These are phyloP conservation scores for Aporrectodea caliginosa DNA, from an alignment of 1,140 invertebrate species.

Conservation along the genomic window DNA sequence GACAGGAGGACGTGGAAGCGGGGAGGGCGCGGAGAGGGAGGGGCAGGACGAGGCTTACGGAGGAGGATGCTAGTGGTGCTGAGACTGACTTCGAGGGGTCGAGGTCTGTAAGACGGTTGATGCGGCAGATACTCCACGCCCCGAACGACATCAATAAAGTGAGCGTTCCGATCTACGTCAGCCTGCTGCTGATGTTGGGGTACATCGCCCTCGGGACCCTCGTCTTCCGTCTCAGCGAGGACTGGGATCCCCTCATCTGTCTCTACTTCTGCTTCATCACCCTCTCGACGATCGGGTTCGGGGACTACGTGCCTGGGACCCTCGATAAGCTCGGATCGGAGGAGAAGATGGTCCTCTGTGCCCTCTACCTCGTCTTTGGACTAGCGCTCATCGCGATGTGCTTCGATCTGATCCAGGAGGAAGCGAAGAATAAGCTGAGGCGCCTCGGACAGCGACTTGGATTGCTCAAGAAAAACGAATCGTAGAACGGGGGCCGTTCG, in stretches of 20 bases:
- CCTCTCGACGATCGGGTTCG: conserved; percentile 74
- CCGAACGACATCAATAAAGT: conserved; percentile 33
- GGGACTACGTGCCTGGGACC: conserved; percentile 71
- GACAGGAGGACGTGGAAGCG: background rate
- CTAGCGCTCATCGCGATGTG: conserved; percentile 23
- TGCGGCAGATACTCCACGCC: background rate
- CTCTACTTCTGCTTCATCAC: conserved; percentile 92
- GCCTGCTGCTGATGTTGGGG: conserved; percentile 74
- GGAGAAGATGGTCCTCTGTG: conserved; percentile 17
- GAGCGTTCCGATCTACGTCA: conserved; percentile 70
- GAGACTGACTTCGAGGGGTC: background rate
- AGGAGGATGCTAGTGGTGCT: background rate
- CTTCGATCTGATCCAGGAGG: conserved; percentile 82
- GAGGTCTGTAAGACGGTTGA: background rate
- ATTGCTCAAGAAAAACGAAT: conserved; percentile 34
- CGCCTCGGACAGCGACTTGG: conserved; percentile 59
- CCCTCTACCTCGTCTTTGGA: conserved; percentile 21
- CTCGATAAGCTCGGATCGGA: conserved; percentile 5
- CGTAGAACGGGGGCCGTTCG: background rate
- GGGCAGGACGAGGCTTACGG: background rate
- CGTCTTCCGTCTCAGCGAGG: conserved; percentile 72
- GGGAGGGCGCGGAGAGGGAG: background rate
- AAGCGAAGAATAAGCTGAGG: conserved; percentile 68
- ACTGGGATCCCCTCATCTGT: conserved; percentile 76
- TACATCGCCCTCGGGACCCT: conserved; percentile 83